These are phyloP conservation scores for Drosophila melanosoma DNA, from an alignment of 2,888 invertebrate species.

Conservation along the genomic window DNA sequence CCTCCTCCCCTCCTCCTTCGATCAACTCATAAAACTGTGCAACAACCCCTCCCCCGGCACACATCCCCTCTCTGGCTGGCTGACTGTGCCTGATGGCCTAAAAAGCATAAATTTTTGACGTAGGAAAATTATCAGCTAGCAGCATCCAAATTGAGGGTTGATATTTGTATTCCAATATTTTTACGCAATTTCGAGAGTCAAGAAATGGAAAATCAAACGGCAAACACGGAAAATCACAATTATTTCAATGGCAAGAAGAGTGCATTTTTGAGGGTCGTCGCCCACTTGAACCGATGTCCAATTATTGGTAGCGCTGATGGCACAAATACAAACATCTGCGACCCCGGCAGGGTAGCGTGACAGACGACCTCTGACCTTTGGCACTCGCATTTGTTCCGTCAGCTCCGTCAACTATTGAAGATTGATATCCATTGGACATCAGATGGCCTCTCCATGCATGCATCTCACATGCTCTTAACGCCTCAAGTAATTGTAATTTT, in stretches of 20 bases:
- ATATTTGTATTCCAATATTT: constrained; percentile 39
- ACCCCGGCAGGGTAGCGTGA: constrained; percentile 69
- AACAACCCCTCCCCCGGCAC: constrained; percentile 15
- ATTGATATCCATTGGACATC: constrained; percentile 58
- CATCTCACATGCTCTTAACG: constrained; percentile 10
- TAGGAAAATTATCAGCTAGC: not conserved
- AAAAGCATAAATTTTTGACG: constrained; percentile 75
- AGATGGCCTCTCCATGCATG: constrained; percentile 14
- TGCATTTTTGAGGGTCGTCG: constrained; percentile 31
- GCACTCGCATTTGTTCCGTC: constrained; percentile 60
- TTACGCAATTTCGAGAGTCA: constrained; percentile 42
- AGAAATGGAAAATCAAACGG: constrained; percentile 68
- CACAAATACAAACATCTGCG: constrained; percentile 75
- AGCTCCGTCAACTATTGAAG: constrained; percentile 50
- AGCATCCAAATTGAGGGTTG: constrained; percentile 15
- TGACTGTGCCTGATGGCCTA: constrained; percentile 30
- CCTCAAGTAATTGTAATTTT: constrained; percentile 18
- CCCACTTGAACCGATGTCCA: constrained; percentile 68
- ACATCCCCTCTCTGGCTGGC: not conserved
- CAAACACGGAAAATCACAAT: constrained; percentile 74
- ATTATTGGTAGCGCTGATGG: constrained; percentile 70
- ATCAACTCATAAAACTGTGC: constrained; percentile 62
- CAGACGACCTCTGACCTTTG: constrained; percentile 44
- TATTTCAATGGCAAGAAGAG: constrained; percentile 37
- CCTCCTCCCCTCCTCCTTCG: not conserved